Conservation (phyloP, 2,797 vertebrate species). For the Girardinus metallicus region DNA sequence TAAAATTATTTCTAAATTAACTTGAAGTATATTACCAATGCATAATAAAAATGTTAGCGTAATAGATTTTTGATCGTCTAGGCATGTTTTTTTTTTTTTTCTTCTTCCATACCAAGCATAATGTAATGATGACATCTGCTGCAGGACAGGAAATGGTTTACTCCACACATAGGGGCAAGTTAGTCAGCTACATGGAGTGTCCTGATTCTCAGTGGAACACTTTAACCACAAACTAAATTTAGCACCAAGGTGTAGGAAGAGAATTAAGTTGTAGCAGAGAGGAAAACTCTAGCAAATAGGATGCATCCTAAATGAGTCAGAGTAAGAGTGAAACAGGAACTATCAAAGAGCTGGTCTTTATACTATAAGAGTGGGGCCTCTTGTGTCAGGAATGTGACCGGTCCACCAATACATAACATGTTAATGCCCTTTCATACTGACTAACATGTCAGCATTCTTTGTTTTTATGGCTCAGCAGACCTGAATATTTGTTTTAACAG, state of each 20-base stretch:
- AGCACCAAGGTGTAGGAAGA: not conserved
- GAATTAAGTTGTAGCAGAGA: not conserved
- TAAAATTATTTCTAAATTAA: too few species aligned
- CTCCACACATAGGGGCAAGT: not conserved
- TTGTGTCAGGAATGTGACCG: conserved; percentile 38
- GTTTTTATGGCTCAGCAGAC: not conserved
- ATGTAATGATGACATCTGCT: not conserved
- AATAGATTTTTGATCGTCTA: not conserved
- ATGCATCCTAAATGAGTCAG: too few species aligned
- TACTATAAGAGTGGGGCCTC: conserved; percentile 43
- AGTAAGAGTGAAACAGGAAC: not conserved
- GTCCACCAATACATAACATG: conserved; percentile 32
- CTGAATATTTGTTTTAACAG: not conserved
- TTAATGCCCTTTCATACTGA: conserved; percentile 3
- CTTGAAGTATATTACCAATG: too few species aligned
- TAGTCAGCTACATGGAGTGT: not conserved
- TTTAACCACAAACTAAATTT: not conserved
- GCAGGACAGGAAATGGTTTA: not conserved
- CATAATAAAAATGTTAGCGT: not conserved
- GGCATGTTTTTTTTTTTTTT: not conserved
- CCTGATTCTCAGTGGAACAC: not conserved
- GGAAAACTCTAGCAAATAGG: too few species aligned
- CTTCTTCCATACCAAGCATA: not conserved
- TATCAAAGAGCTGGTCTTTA: conserved; percentile 28
- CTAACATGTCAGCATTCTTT: conserved; percentile 9